These are phyloP conservation scores for Octodonta nipae DNA, from an alignment of 2,888 invertebrate genomes.

Conservation along the genomic window DNA sequence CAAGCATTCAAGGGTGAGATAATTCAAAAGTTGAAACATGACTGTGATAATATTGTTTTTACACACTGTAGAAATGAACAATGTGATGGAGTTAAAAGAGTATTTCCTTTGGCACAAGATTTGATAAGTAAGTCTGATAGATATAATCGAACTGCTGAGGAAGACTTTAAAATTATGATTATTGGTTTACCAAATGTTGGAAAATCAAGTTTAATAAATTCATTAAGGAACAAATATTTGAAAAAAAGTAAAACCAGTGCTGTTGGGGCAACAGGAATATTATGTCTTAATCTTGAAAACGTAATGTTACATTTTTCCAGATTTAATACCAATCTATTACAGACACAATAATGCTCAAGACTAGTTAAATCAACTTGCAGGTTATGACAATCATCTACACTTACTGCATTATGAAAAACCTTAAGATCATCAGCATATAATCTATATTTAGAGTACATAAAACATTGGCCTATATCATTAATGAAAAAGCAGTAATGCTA, in stretches of 20 bases:
- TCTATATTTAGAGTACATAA: too few species aligned
- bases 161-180: constrained; percentile 67
- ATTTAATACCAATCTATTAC: too few species aligned
- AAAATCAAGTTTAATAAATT: constrained; percentile 83
- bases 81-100: constrained; percentile 48
- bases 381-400: too few species aligned
- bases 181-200: constrained; percentile 94
- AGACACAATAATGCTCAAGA: too few species aligned
- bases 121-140: constrained; percentile 59
- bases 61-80: constrained; percentile 65
- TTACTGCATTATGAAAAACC: too few species aligned
- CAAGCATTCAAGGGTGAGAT: constrained; percentile 40
- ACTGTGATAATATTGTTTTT: constrained; percentile 55
- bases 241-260: constrained; percentile 49
- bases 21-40: constrained; percentile 41
- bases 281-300: too few species aligned
- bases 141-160: constrained; percentile 55
- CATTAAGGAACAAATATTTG: constrained; percentile 49
- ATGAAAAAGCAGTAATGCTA: too few species aligned
- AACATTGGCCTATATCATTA: too few species aligned
- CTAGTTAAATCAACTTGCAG: too few species aligned
- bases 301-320: too few species aligned
- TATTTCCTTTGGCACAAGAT: constrained; percentile 58
- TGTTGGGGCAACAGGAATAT: too few species aligned
- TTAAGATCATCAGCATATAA: too few species aligned